phyloP scores from a whole-genome alignment of 1,140 invertebrate genomes.

The Apis dorsata region DNA sequence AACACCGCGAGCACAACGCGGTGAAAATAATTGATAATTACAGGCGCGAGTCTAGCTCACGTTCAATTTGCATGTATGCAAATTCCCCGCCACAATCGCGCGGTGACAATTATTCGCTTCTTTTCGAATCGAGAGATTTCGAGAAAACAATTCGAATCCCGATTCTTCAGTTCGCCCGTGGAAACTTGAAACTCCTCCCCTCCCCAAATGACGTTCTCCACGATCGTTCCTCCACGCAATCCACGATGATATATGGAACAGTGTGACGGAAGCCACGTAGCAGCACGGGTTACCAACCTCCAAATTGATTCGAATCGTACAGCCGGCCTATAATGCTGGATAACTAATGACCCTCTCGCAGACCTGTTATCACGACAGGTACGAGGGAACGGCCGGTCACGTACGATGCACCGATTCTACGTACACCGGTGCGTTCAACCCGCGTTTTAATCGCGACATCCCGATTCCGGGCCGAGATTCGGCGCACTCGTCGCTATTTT shows the following conservation, averaged over 20 bases:
- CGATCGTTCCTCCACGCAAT: too few species aligned
- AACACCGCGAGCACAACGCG: slow-evolving; percentile 20
- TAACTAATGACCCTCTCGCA: slow-evolving; percentile 64
- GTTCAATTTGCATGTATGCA: slow-evolving; percentile 21
- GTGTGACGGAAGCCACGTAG: slow-evolving; percentile 46
- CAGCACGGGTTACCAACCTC: slow-evolving; percentile 52
- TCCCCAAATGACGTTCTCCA: too few species aligned
- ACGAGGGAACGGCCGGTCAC: slow-evolving; percentile 32
- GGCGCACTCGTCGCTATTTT: too few species aligned
- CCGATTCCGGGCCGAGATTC: background rate
- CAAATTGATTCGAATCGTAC: slow-evolving; percentile 70
- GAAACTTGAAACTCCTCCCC: background rate
- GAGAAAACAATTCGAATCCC: slow-evolving; percentile 1
- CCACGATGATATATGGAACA: slow-evolving; percentile 63
- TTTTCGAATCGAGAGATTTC: background rate
- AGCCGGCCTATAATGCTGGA: slow-evolving; percentile 58
- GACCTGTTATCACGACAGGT: slow-evolving; percentile 54
- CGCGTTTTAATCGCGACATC: slow-evolving; percentile 22
- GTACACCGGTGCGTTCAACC: slow-evolving; percentile 34
- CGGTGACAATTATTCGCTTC: background rate
- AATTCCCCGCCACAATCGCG: slow-evolving; percentile 7
- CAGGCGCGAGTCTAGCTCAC: background rate
- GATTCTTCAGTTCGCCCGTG: too few species aligned
- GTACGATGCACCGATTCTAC: slow-evolving; percentile 35
- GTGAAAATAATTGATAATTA: slow-evolving; percentile 46